These are phyloP conservation scores for Amphiprion ocellaris DNA, from an alignment of 2,113 vertebrate genomes.

Conservation along the genomic window DNA sequence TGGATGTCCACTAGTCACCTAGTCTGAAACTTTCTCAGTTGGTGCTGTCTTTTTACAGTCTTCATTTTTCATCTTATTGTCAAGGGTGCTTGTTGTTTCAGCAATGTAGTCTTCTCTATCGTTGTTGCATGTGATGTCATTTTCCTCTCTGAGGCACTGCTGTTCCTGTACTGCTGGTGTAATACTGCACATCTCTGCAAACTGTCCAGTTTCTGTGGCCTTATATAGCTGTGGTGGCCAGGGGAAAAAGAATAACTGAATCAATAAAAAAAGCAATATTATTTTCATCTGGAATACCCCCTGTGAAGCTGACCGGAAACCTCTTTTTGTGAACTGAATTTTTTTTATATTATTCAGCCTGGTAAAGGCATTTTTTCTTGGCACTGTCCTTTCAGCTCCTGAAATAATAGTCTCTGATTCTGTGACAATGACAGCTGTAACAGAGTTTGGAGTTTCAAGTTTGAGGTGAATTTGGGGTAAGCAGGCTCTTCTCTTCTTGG, in stretches of 20 bases:
- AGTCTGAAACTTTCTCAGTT: too few relatives aligned
- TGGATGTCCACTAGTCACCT: not conserved
- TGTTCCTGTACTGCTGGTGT: not conserved
- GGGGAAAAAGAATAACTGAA: not conserved
- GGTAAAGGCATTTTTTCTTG: not conserved
- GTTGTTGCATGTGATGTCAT: not conserved
- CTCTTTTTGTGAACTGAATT: constrained; percentile 5
- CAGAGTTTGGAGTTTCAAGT: constrained; percentile 14
- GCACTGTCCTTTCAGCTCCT: not conserved
- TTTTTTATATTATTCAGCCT: not conserved
- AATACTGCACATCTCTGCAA: not conserved
- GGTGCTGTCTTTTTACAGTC: not conserved
- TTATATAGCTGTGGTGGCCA: not conserved
- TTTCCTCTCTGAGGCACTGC: not conserved
- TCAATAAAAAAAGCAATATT: constrained; percentile 6
- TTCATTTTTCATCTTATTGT: not conserved
- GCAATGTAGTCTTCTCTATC: not conserved
- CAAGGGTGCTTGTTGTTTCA: not conserved
- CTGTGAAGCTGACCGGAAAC: not conserved
- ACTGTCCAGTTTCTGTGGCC: not conserved
- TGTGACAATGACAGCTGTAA: constrained; percentile 9
- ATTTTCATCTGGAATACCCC: not conserved
- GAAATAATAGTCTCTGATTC: constrained; percentile 4
- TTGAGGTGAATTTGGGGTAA: not conserved
- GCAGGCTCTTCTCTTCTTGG: not conserved